Evolutionary conservation across 2,113 vertebrate genomes (phyloP).

Genomic region (Malaclemys terrapin): DNA sequence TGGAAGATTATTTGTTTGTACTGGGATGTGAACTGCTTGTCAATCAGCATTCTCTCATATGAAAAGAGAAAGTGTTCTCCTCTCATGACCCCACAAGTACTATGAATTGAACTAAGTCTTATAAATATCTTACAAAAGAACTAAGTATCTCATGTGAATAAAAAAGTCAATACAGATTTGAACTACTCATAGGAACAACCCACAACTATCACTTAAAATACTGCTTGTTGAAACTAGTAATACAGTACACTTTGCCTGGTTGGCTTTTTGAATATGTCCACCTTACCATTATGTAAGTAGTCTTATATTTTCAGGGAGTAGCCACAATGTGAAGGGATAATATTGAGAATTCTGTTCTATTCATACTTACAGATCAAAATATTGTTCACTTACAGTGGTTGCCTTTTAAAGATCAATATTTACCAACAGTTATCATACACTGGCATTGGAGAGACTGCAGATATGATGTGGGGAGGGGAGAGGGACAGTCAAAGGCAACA

Average conservation of each 20-base stretch:
- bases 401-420: accelerated
- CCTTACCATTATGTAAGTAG: not conserved
- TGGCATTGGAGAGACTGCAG: not conserved
- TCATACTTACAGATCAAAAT: not conserved
- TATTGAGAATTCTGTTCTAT: not conserved
- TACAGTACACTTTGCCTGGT: not conserved
- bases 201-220: not conserved
- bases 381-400: not conserved
- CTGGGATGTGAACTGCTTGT: not conserved
- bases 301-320: too few relatives aligned
- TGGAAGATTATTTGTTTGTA: not conserved
- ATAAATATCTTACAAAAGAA: not conserved
- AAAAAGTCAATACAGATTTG: not conserved
- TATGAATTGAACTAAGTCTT: not conserved
- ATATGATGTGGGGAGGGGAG: not conserved
- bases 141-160: not conserved
- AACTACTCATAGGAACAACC: not conserved
- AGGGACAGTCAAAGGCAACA: not conserved
- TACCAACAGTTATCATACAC: not conserved
- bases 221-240: not conserved
- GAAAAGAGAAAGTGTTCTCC: not conserved
- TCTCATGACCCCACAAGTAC: not conserved
- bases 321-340: not conserved
- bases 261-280: not conserved
- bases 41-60: not conserved